Conservation (phyloP, 2,888 invertebrate genomes). For the Unio pictorum region DNA sequence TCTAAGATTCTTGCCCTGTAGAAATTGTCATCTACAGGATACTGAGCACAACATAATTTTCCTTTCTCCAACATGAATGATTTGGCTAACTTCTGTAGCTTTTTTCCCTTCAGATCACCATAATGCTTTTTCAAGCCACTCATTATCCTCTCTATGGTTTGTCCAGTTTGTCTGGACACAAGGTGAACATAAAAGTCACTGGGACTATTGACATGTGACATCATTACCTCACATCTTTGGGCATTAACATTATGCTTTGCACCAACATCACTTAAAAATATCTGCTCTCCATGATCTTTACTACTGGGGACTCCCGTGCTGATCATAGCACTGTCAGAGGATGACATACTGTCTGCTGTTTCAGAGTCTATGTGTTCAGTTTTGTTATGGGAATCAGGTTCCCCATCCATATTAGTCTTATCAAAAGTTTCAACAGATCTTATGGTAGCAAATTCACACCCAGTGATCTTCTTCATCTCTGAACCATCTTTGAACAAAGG, state of each 20-base stretch:
- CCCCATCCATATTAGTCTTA: too few species aligned
- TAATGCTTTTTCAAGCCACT: slow-evolving; percentile 42
- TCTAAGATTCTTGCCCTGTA: slow-evolving; percentile 75
- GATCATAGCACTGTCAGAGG: neutral
- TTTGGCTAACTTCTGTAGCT: slow-evolving; percentile 38
- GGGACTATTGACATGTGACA: slow-evolving; percentile 59
- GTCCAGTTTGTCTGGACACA: slow-evolving; percentile 37
- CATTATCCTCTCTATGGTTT: slow-evolving; percentile 46
- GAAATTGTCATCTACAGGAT: slow-evolving; percentile 84
- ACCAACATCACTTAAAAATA: neutral
- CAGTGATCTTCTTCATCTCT: too few species aligned
- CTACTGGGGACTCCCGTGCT: neutral
- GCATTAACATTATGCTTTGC: slow-evolving; percentile 21
- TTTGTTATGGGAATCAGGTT: neutral
- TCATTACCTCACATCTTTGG: slow-evolving; percentile 45
- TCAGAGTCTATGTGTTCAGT: neutral
- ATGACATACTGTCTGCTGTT: neutral
- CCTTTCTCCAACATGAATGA: slow-evolving; percentile 71
- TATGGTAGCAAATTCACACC: too few species aligned
- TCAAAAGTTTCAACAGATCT: too few species aligned
- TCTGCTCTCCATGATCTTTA: neutral
- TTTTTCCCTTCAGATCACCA: slow-evolving; percentile 31
- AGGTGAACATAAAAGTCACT: slow-evolving; percentile 58
- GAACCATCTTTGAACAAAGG: too few species aligned
- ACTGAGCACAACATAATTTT: slow-evolving; percentile 88